phyloP scores from a whole-genome alignment of 2,113 vertebrate genomes.

The Sander lucioperca region DNA sequence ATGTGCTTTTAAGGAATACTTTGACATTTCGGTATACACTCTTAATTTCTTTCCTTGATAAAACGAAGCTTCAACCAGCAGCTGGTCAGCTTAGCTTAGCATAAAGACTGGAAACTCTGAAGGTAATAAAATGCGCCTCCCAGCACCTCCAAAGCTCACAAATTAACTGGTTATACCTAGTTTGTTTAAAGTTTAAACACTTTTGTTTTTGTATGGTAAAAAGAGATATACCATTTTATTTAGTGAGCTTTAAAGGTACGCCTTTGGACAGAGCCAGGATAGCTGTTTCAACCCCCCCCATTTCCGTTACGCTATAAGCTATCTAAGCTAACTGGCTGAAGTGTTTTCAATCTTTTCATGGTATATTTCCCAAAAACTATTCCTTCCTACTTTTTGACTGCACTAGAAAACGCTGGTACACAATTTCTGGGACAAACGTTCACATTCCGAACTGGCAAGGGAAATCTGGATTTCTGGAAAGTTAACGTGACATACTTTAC shows the following conservation, averaged over 20 bases:
- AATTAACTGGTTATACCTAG: background rate
- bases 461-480: background rate
- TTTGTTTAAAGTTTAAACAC: no score
- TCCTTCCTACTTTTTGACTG: no score
- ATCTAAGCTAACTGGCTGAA: no score
- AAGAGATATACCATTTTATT: background rate
- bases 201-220: background rate
- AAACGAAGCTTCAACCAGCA: background rate
- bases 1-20: background rate
- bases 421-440: background rate
- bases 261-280: background rate
- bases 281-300: background rate
- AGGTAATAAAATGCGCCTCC: background rate
- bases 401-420: background rate
- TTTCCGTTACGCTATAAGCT: no score
- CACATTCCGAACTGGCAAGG: background rate
- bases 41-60: background rate
- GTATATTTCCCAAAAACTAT: no score
- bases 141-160: background rate
- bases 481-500: slow-evolving; percentile 17
- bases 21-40: slow-evolving; percentile 6
- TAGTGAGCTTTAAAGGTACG: background rate
- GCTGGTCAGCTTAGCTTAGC: background rate
- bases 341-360: no score
- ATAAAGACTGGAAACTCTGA: background rate